Percentiles rank a stretch among this genome's conserved stretches.
Evolutionary conservation across 2,113 vertebrate genomes (phyloP).

Genomic region (Datnioides undecimradiatus): DNA sequence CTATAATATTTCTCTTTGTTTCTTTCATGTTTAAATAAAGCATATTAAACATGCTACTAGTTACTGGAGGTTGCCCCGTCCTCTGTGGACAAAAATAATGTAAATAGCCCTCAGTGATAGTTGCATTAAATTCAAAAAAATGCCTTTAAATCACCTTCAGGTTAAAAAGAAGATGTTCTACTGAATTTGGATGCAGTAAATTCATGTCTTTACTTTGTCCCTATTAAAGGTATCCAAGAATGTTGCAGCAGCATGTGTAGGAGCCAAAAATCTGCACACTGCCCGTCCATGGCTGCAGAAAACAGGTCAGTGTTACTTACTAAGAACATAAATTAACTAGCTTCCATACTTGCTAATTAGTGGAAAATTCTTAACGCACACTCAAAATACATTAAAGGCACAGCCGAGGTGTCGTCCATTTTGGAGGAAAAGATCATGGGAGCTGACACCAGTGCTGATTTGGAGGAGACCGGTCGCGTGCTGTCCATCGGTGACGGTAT

Average conservation of each 20-base stretch:
- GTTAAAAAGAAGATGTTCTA: background rate
- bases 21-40: no score
- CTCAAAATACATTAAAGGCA: slow-evolving; percentile 79
- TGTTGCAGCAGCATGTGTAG: slow-evolving; percentile 90
- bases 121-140: no score
- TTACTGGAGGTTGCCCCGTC: no score
- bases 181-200: background rate
- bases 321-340: background rate
- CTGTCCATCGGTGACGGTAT: slow-evolving; percentile 98
- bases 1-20: no score
- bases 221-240: slow-evolving; percentile 89
- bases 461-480: slow-evolving; percentile 96
- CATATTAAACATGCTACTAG: no score
- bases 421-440: slow-evolving; percentile 96
- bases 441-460: slow-evolving; percentile 90
- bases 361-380: background rate
- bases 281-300: slow-evolving; percentile 87
- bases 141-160: no score
- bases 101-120: no score
- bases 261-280: slow-evolving; percentile 89
- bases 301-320: slow-evolving; percentile 85
- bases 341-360: background rate
- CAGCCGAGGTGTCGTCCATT: slow-evolving; percentile 96
- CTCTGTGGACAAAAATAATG: no score
- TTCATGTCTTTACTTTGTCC: background rate